Evolutionary conservation across 2,888 invertebrate species (phyloP).

Genomic region (Drosophila paranaensis): DNA sequence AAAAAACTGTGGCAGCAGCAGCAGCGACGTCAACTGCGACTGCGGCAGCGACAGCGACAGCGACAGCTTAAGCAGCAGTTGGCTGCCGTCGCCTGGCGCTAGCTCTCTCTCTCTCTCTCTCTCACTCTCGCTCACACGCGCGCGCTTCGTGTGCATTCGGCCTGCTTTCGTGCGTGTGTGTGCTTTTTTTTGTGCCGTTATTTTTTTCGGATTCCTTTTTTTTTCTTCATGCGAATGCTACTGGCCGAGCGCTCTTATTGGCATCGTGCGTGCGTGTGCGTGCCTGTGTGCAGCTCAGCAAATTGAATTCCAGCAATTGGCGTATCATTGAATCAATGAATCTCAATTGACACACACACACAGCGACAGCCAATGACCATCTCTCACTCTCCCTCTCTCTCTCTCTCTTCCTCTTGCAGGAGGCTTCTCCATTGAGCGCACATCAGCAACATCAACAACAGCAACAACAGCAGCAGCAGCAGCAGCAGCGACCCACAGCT

Average conservation of each 20-base stretch:
- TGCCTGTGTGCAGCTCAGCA: slow-evolving; percentile 21
- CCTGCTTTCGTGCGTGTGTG: slow-evolving; percentile 30
- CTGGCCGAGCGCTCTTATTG: slow-evolving; percentile 63
- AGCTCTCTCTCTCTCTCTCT: slow-evolving; percentile 13
- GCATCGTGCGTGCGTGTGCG: slow-evolving; percentile 39
- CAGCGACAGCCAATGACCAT: slow-evolving; percentile 40
- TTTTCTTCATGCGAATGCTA: slow-evolving; percentile 22
- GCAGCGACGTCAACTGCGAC: slow-evolving; percentile 6
- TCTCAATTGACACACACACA: slow-evolving; percentile 14
- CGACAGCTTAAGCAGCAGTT: slow-evolving; percentile 27
- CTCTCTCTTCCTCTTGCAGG: slow-evolving; percentile 57
- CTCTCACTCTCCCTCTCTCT: slow-evolving; percentile 15
- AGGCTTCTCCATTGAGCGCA: slow-evolving; percentile 83
- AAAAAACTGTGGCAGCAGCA: not conserved
- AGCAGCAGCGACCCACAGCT: slow-evolving; percentile 44
- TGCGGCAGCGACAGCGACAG: slow-evolving; percentile 13
- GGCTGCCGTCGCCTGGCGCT: slow-evolving; percentile 23
- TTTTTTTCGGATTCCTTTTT: slow-evolving; percentile 15
- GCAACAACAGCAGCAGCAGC: slow-evolving; percentile 62
- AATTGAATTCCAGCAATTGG: slow-evolving; percentile 48
- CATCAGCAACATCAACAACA: slow-evolving; percentile 77
- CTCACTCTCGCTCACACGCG: slow-evolving; percentile 11
- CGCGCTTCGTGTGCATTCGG: slow-evolving; percentile 41
- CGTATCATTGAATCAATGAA: slow-evolving; percentile 43
- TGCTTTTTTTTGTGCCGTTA: slow-evolving; percentile 28